These are phyloP conservation scores for Falco columbarius DNA, from an alignment of 2,797 vertebrate genomes.

Conservation along the genomic window DNA sequence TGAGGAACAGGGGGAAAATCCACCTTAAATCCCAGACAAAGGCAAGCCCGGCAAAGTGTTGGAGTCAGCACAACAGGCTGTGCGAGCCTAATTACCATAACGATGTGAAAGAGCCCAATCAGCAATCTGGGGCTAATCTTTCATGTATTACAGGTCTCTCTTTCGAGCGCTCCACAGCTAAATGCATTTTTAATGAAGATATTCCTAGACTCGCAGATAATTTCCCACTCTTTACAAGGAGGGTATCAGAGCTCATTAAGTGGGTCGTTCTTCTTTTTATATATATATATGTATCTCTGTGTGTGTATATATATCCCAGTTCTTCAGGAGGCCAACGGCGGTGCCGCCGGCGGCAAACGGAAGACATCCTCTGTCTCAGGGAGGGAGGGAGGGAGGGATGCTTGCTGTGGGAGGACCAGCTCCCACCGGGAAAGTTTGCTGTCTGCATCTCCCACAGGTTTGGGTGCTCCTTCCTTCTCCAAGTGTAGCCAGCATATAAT, in stretches of 20 bases:
- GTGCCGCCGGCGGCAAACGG: fast-evolving
- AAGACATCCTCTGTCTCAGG: background rate
- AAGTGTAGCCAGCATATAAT: background rate
- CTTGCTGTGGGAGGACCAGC: fast-evolving
- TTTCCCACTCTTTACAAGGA: conserved; percentile 78
- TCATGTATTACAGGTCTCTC: conserved; percentile 85
- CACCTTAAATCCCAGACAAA: conserved; percentile 81
- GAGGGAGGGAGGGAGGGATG: background rate
- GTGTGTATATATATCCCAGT: background rate
- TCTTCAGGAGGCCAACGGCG: background rate
- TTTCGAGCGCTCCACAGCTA: conserved; percentile 75
- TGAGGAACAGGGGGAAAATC: conserved; percentile 27
- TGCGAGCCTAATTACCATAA: conserved; percentile 83
- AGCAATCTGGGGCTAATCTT: conserved; percentile 86
- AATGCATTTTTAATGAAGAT: conserved; percentile 87
- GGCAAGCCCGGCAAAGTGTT: conserved; percentile 74
- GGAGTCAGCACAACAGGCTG: conserved; percentile 80
- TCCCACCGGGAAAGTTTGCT: background rate
- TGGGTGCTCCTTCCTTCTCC: background rate
- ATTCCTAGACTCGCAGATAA: conserved; percentile 78
- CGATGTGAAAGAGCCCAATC: conserved; percentile 85
- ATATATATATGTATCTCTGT: fast-evolving
- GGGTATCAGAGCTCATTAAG: conserved; percentile 74
- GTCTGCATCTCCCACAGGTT: background rate
- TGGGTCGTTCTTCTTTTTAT: conserved; percentile 53